Evolutionary conservation across 2,113 vertebrate genomes (phyloP), one percentile per base, ranked within the genome.

Genomic region (Prinia subflava): DNA sequence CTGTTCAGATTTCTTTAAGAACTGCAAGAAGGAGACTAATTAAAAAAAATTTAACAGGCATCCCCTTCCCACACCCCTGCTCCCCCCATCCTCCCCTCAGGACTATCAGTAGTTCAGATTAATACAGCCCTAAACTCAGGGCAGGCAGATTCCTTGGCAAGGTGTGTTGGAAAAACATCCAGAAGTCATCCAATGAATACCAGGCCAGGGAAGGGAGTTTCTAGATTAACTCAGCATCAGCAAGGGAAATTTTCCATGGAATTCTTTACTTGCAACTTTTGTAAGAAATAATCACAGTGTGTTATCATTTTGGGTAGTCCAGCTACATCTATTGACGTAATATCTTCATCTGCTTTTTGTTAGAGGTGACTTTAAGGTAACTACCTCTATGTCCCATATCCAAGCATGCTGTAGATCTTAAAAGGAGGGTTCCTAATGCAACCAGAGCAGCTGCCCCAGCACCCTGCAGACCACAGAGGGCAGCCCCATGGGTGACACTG

Each of bases 91-190:
- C 19, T 35, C 11, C 24, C 55, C 9, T 15, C 41, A 47, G 63
- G 30, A 90, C 9, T n/a, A 83, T 46, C 27, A 31, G 16, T 24
- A 62, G 14, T 65, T 92, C 71, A 70, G 52, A 71, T 59, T 81
- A 89, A 59, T 56, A 27, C 73, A 90, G 71, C n/a, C 33, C 80
- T 89, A 35, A 95, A 93, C 59, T 77, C 30, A 47, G 33, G 42
- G 56, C 56, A 94, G 52, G 76, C 86, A 81, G 94, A 93, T 95
- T 97, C 95, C 64, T 95, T 75, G 86, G 80, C 46, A 89, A 95
- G 92, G 92, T 92, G 94, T 88, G 94, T 96, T 91, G 89, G 47
- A 24, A 90, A 86, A 90, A 81, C 24, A 95, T 67, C 64, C 59
- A 86, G 39, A 81, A 83, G 22, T 39, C 55, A 83, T 63, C 63